Conservation (phyloP, 92 coral and sea anemone species). For the Zoanthus sansibaricus region DNA sequence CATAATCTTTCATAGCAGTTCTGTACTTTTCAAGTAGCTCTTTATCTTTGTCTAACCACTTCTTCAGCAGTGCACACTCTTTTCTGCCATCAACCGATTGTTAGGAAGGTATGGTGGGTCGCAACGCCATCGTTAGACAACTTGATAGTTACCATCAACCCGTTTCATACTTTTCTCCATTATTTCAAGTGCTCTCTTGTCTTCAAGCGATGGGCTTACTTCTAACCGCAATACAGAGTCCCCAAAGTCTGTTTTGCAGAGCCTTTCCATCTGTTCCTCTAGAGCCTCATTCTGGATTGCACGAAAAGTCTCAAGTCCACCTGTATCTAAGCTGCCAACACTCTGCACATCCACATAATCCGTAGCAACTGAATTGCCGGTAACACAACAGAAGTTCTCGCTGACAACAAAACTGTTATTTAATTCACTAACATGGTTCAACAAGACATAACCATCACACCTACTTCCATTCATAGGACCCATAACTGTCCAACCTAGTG, state of each 20-base stretch:
- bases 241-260: not conserved
- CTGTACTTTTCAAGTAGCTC: too few species aligned
- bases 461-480: too few species aligned
- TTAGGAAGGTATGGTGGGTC: conserved; percentile 25
- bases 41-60: conserved; percentile 21
- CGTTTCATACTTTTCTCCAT: conserved; percentile 31
- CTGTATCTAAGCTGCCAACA: not conserved
- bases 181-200: conserved; percentile 63
- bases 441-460: too few species aligned
- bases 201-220: not conserved
- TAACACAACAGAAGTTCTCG: too few species aligned
- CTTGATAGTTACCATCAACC: conserved; percentile 52
- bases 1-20: too few species aligned
- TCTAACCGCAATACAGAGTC: not conserved
- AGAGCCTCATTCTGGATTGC: not conserved
- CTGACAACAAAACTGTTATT: too few species aligned
- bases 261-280: not conserved
- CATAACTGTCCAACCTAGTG: too few species aligned
- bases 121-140: conserved; percentile 67
- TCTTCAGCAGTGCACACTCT: conserved; percentile 47
- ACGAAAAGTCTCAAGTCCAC: too few species aligned
- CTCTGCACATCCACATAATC: not conserved
- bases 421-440: not conserved
- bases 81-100: too few species aligned
- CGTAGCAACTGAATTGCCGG: too few species aligned